Evolutionary conservation across 2,888 invertebrate genomes (phyloP).

Genomic region (Pseudococcus viburni): DNA sequence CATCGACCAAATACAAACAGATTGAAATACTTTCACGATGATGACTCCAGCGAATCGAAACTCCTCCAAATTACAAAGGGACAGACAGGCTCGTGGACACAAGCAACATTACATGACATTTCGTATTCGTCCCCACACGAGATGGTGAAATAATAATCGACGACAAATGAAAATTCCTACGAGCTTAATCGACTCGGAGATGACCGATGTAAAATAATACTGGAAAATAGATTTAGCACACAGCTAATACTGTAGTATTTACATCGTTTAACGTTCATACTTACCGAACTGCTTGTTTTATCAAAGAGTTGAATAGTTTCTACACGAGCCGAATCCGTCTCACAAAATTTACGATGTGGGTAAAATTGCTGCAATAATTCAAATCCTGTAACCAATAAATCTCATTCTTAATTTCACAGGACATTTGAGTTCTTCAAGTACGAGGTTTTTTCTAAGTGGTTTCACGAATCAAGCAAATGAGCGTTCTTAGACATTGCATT

Average conservation of each 20-base stretch:
- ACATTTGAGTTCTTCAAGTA: slow-evolving; percentile 9
- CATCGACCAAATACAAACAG: no score
- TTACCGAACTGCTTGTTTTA: slow-evolving; percentile 6
- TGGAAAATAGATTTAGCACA: background rate
- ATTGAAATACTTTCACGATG: background rate
- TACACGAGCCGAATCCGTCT: background rate
- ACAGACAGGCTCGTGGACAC: no score
- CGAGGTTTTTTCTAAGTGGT: no score
- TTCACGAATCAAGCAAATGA: no score
- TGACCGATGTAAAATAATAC: background rate
- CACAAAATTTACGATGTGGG: background rate
- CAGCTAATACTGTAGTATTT: background rate
- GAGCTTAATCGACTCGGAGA: background rate
- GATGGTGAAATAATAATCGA: background rate
- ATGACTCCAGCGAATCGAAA: background rate
- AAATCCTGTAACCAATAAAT: slow-evolving; percentile 65
- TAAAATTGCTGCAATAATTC: slow-evolving; percentile 57
- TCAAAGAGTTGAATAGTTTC: background rate
- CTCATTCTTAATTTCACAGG: slow-evolving; percentile 56
- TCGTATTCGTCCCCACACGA: no score
- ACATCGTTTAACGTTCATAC: slow-evolving; percentile 30
- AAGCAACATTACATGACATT: no score
- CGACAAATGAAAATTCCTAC: background rate
- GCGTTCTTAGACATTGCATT: no score
- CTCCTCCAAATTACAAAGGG: background rate